Percentiles rank a stretch among this genome's conserved stretches.
phyloP scores from a whole-genome alignment of 2,113 vertebrate genomes.

The Cheirogaleus medius region DNA sequence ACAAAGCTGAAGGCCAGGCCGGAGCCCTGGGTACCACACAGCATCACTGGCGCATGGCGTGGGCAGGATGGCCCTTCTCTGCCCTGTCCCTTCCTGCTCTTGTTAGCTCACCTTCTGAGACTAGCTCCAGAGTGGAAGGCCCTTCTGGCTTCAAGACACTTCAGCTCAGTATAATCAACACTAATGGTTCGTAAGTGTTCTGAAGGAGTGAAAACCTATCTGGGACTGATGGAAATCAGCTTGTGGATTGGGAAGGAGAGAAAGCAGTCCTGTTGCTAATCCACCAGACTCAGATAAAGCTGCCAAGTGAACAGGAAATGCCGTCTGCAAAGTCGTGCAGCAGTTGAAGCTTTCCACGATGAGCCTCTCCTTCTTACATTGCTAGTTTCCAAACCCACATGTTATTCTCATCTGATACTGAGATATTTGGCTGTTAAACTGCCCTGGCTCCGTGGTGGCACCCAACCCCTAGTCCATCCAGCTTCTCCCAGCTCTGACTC shows the following conservation, averaged over 20 bases:
- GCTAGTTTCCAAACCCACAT: too few species aligned
- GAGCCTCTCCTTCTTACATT: background rate
- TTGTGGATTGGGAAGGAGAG: background rate
- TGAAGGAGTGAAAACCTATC: background rate
- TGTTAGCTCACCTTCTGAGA: background rate
- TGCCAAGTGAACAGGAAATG: background rate
- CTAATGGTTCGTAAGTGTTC: background rate
- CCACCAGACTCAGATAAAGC: background rate
- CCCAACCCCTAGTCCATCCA: background rate
- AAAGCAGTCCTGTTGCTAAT: background rate
- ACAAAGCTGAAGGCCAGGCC: background rate
- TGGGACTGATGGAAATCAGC: background rate
- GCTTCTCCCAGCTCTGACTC: background rate
- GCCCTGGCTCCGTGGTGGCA: background rate
- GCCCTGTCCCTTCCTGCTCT: too few species aligned
- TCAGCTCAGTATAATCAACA: background rate
- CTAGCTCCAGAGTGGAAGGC: background rate
- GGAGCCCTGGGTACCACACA: too few species aligned
- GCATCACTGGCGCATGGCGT: background rate
- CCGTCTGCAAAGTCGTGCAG: background rate
- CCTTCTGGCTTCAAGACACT: background rate
- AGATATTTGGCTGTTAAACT: accelerated
- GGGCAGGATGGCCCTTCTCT: background rate
- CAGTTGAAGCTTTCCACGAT: background rate
- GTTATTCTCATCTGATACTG: background rate